Evolutionary conservation across 2,113 vertebrate species (phyloP).

Genomic region (Tylochromis polylepis): DNA sequence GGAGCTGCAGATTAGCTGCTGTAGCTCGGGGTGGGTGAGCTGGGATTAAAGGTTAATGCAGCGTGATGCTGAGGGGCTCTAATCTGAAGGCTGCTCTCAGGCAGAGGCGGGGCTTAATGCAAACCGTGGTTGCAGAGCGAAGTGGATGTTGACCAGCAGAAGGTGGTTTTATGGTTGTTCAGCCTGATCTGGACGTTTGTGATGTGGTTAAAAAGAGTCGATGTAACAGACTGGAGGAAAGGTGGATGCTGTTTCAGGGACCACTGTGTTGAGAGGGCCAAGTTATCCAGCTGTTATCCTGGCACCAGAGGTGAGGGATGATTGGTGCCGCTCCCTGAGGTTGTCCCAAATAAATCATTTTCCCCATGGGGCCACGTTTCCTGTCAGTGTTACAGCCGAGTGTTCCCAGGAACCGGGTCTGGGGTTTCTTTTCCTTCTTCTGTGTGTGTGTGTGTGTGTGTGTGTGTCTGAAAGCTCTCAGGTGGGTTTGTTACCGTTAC

Average conservation of each 20-base stretch:
- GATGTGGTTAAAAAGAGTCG: neutral
- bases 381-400: neutral
- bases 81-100: neutral
- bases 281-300: neutral
- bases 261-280: neutral
- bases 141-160: neutral
- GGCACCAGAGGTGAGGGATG: neutral
- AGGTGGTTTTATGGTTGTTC: neutral
- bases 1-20: constrained; percentile 34
- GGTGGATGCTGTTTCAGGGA: neutral
- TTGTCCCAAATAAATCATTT: neutral
- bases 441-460: too few relatives aligned
- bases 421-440: neutral
- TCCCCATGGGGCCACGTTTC: neutral
- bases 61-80: neutral
- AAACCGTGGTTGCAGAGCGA: neutral
- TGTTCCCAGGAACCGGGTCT: neutral
- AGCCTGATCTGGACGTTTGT: neutral
- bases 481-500: neutral
- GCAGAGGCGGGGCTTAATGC: neutral
- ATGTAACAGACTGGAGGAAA: neutral
- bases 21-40: neutral
- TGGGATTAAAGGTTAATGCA: constrained; percentile 35
- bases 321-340: neutral
- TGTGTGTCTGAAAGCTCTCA: neutral